These are phyloP conservation scores for Triplophysa dalaica DNA, from an alignment of 2,113 vertebrate species.

Conservation along the genomic window DNA sequence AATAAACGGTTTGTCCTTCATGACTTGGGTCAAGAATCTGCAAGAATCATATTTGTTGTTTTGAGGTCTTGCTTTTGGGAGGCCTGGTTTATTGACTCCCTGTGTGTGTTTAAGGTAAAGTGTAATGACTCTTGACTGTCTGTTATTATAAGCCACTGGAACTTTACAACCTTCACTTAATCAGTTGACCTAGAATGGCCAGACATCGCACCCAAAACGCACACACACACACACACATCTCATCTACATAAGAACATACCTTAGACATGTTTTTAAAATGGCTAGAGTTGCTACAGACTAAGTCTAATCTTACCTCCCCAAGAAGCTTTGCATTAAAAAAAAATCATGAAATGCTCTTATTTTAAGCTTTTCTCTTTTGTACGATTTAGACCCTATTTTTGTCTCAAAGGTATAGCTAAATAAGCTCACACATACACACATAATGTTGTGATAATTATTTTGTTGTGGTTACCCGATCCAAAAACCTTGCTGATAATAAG, in stretches of 20 bases:
- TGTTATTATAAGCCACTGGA: constrained; percentile 59
- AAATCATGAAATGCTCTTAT: not conserved
- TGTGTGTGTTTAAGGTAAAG: constrained; percentile 45
- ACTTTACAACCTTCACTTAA: constrained; percentile 20
- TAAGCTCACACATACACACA: not conserved
- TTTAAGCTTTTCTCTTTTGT: not conserved
- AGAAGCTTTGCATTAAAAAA: too few species aligned
- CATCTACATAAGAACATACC: not conserved
- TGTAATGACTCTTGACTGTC: constrained; percentile 34
- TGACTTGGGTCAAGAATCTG: not conserved
- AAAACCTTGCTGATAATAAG: not conserved
- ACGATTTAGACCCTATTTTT: not conserved
- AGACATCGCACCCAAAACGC: not conserved
- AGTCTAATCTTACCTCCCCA: not conserved
- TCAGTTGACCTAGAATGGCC: not conserved
- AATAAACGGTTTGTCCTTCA: constrained; percentile 5
- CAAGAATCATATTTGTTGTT: constrained; percentile 13
- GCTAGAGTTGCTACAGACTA: not conserved
- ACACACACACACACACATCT: not conserved
- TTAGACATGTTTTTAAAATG: not conserved
- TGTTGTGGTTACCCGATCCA: not conserved
- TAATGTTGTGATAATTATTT: not conserved
- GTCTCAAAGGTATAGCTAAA: too few species aligned
- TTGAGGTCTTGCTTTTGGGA: not conserved
- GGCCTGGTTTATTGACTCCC: not conserved